A percentile compares a stretch with the other conserved stretches of the same genome.
Evolutionary conservation across 2,113 vertebrate genomes (phyloP).

Genomic region (Poeciliopsis turrubarensis): DNA sequence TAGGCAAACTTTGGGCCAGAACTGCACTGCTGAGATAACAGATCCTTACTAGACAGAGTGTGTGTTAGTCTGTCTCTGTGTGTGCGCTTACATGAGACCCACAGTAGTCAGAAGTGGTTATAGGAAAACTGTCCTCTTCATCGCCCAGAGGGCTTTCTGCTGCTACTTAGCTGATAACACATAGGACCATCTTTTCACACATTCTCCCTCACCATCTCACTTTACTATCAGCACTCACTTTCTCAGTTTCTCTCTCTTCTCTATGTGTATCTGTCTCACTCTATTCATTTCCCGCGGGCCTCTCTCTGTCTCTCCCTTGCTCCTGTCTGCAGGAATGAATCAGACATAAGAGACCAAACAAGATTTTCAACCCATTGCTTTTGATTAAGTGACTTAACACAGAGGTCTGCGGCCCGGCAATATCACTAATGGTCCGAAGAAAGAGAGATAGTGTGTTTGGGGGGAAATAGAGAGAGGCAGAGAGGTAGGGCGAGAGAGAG

Average conservation of each 20-base stretch:
- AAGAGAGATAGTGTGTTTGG: constrained; percentile 73
- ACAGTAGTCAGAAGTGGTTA: constrained; percentile 66
- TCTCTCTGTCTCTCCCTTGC: constrained; percentile 67
- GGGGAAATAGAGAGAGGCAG: constrained; percentile 46
- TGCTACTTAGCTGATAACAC: constrained; percentile 77
- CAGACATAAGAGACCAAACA: constrained; percentile 96
- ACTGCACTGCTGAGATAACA: neutral
- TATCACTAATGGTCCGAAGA: constrained; percentile 97
- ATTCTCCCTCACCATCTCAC: constrained; percentile 50
- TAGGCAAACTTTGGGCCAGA: neutral
- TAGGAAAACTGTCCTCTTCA: constrained; percentile 57
- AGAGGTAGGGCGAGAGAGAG: constrained; percentile 30
- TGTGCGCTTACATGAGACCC: neutral
- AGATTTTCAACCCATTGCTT: constrained; percentile 99
- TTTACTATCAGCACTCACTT: constrained; percentile 58
- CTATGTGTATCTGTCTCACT: constrained; percentile 67
- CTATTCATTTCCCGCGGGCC: constrained; percentile 71
- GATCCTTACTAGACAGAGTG: neutral
- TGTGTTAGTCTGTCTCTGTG: constrained; percentile 11
- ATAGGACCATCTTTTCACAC: constrained; percentile 55
- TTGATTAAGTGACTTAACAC: constrained; percentile 99
- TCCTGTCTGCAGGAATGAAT: constrained; percentile 96
- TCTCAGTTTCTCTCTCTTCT: constrained; percentile 54
- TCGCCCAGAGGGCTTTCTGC: constrained; percentile 59
- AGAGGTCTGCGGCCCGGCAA: constrained; percentile 92